Evolutionary conservation across 2,888 invertebrate species (phyloP), one percentile per base, ranked within the genome.

Genomic region (Palloptera scutellata): DNA sequence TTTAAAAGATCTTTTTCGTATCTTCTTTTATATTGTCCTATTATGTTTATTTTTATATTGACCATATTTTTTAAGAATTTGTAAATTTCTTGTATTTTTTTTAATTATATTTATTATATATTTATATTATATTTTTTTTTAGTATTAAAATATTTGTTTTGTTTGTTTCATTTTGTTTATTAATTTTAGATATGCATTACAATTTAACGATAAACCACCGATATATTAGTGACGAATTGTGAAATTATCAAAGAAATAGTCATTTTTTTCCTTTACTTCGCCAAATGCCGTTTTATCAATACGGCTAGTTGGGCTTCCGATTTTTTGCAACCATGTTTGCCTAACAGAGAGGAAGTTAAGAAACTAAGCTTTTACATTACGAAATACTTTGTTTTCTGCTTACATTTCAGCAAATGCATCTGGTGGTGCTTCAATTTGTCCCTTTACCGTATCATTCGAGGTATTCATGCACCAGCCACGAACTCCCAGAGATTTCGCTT

Each of bases 231-330:
- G 58, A n/a, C 64, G 64, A 61, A 90, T 88, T 20, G 80, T 77
- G 75, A 91, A 91, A 65, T 85, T 80, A 0, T 84, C 72, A 72
- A 86, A 88, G 0, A 86, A 84, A 66, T 81, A 89, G 3, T 86
- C 81, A 0, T 81, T 59, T n/a, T 92, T 87, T 69, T 87, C 86
- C 70, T 87, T 87, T 69, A 88, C 87, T 77, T 91, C 90, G 17
- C 86, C 86, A 81, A 94, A 94, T 70, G 90, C 89, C 0, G 89
- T 89, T 80, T 89, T 91, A 10, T 92, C 91, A 73, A 94, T 93
- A 72, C 86, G 86, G 57, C 92, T 92, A 72, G 88, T 87, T 0
- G 93, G 93, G 81, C 94, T 94, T 53, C 94, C 94, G 6, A 87
- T 90, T 42, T 86, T 86, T 75, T 88, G 86, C 62, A 94, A 62